Conservation (phyloP, 2,888 invertebrate species). For the Fragum fragum region DNA sequence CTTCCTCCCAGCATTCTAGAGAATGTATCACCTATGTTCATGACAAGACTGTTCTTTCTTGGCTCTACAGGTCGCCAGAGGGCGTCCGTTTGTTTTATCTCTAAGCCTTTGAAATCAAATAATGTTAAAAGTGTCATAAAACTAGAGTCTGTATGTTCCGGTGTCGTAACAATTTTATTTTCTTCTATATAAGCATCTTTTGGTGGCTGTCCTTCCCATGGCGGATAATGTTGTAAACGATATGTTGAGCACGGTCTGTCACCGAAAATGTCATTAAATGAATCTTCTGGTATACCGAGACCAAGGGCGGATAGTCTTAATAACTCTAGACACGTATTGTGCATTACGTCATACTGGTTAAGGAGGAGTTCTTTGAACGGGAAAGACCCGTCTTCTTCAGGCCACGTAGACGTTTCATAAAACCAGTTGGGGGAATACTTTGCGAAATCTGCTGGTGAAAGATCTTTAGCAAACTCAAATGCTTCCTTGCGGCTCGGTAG, state of each 20-base stretch:
- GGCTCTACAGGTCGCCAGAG: conserved; percentile 66
- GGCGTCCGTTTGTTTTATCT: conserved; percentile 58
- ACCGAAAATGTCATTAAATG: conserved; percentile 66
- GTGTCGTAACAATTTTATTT: conserved; percentile 64
- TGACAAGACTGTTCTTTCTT: conserved; percentile 66
- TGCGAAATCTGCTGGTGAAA: conserved; percentile 47
- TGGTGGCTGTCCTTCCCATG: conserved; percentile 62
- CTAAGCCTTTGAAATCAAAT: conserved; percentile 66
- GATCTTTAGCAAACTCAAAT: conserved; percentile 72
- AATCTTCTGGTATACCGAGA: conserved; percentile 69
- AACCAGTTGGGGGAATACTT: conserved; percentile 61
- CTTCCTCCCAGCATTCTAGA: conserved; percentile 68
- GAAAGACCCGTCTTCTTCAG: conserved; percentile 64
- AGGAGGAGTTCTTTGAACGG: conserved; percentile 64
- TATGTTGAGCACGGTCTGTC: conserved; percentile 73
- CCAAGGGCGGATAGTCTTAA: conserved; percentile 67
- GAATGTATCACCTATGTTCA: conserved; percentile 74
- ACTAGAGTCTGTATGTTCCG: conserved; percentile 70
- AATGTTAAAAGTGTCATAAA: conserved; percentile 68
- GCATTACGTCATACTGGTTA: conserved; percentile 59
- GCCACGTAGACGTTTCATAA: conserved; percentile 69
- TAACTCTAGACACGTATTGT: conserved; percentile 68
- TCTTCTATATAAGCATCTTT: conserved; percentile 63
- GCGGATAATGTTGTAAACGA: conserved; percentile 72
- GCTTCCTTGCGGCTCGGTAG: conserved; percentile 75